These are phyloP conservation scores for Lithobates sylvaticus DNA, from an alignment of 2,797 vertebrate species.

Conservation along the genomic window DNA sequence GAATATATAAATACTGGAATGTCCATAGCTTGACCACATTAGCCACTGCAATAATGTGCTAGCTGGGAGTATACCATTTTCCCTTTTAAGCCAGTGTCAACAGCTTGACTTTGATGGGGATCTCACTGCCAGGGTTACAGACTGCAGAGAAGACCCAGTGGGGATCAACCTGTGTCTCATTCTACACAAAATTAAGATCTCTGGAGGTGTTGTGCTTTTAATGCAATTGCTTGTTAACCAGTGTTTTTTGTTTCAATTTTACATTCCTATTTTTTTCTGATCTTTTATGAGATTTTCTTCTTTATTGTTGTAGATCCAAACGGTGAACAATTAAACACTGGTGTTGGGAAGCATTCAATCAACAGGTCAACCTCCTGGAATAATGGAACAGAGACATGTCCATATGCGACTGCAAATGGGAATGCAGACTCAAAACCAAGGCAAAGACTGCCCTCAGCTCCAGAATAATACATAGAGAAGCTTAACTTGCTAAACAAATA, in stretches of 20 bases:
- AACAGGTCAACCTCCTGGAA: slow-evolving; percentile 60
- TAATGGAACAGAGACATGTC: slow-evolving; percentile 43
- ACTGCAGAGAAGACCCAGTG: no score
- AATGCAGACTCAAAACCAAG: slow-evolving; percentile 49
- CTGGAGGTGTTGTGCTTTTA: neutral
- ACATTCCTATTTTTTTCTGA: neutral
- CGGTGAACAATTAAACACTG: slow-evolving; percentile 44
- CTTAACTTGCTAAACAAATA: neutral
- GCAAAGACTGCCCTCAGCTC: slow-evolving; percentile 53
- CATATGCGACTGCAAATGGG: slow-evolving; percentile 45
- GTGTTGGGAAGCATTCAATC: slow-evolving; percentile 53
- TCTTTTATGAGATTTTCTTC: neutral
- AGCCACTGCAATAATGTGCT: no score
- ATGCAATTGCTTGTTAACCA: no score
- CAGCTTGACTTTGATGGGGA: no score
- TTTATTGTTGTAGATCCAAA: slow-evolving; percentile 38
- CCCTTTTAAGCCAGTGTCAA: no score
- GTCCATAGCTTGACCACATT: no score
- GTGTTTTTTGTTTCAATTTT: neutral
- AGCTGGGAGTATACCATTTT: no score
- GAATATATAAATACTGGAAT: no score
- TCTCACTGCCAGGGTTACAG: no score
- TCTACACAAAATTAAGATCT: no score
- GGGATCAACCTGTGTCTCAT: no score
- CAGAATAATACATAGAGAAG: slow-evolving; percentile 37